A percentile compares a stretch with the other conserved stretches of the same genome.
These are phyloP conservation scores for Rugalucina vietnamica DNA, from an alignment of 2,888 invertebrate genomes.

Conservation along the genomic window DNA sequence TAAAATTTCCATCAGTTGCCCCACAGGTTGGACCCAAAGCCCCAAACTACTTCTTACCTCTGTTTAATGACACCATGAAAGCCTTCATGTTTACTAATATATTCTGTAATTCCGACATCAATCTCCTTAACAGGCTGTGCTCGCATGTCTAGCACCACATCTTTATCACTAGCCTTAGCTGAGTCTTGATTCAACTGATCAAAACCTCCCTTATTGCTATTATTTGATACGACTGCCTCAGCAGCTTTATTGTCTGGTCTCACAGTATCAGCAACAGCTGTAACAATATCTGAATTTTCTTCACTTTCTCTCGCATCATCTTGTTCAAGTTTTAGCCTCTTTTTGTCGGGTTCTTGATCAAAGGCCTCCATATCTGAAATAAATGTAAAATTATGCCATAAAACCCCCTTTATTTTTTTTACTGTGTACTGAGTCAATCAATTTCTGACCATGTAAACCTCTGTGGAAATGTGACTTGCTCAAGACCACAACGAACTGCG, in stretches of 20 bases:
- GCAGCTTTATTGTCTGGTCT: neutral
- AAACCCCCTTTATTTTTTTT: no score
- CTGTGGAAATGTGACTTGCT: no score
- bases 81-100: constrained; percentile 75
- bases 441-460: no score
- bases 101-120: constrained; percentile 82
- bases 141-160: neutral
- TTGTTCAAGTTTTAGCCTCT: neutral
- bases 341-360: neutral
- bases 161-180: neutral
- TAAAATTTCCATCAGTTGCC: no score
- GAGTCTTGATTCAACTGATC: neutral
- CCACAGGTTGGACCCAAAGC: no score
- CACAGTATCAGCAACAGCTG: neutral
- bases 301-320: neutral
- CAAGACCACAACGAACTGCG: no score
- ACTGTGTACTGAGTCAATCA: no score
- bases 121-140: constrained; percentile 55
- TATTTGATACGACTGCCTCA: neutral
- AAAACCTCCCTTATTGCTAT: neutral
- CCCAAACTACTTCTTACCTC: no score
- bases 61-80: constrained; percentile 82
- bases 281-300: neutral
- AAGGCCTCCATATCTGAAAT: neutral
- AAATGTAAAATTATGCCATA: no score